phyloP scores from a whole-genome alignment of 1,140 invertebrate genomes.

The Brachionus sp. region DNA sequence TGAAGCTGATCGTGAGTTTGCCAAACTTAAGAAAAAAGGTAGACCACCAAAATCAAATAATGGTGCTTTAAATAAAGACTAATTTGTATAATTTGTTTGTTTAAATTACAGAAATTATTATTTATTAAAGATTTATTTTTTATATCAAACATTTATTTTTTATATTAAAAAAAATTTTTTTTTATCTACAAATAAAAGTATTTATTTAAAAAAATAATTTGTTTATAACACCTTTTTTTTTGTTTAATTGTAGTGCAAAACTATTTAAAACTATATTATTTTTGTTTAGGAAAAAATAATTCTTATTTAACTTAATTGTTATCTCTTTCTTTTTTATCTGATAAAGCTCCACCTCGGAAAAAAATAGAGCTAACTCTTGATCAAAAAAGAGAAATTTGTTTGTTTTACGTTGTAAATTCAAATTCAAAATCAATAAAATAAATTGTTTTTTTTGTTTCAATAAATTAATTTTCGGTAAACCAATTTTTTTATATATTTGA shows the following conservation, averaged over 20 bases:
- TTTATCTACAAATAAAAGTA: neutral
- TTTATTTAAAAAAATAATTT: neutral
- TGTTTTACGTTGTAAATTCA: too few species aligned
- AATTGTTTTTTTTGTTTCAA: too few species aligned
- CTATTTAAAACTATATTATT: neutral
- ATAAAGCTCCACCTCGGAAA: too few species aligned
- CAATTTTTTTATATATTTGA: too few species aligned
- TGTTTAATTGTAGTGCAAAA: neutral
- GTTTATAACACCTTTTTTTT: neutral
- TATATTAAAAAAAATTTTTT: neutral
- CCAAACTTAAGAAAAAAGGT: neutral
- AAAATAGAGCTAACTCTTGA: too few species aligned
- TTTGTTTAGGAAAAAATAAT: neutral
- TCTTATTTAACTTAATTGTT: neutral
- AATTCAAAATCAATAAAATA: too few species aligned
- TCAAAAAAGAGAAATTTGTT: too few species aligned
- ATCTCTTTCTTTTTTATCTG: too few species aligned
- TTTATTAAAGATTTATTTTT: constrained; percentile 11
- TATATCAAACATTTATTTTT: neutral
- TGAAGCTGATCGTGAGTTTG: neutral
- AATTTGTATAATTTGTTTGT: neutral
- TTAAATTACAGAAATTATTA: neutral
- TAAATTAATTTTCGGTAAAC: too few species aligned
- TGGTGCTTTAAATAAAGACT: neutral
- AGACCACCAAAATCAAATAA: neutral